Evolutionary conservation across 2,113 vertebrate species (phyloP).

Genomic region (Hippolais icterina): DNA sequence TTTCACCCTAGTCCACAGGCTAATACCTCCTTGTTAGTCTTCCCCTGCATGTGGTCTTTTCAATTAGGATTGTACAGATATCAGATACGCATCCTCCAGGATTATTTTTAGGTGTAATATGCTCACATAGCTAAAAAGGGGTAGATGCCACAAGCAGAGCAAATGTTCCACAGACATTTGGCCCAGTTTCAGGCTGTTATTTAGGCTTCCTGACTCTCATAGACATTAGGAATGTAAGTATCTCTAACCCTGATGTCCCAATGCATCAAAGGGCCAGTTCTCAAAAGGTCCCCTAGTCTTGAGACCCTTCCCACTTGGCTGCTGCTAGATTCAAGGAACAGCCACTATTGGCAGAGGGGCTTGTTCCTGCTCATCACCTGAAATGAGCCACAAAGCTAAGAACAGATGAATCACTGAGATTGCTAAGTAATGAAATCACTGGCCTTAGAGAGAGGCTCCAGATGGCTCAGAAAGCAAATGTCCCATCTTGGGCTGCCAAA

Average conservation of each 20-base stretch:
- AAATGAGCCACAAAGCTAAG: not conserved
- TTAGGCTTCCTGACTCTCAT: not conserved
- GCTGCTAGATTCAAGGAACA: not conserved
- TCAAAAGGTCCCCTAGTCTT: not conserved
- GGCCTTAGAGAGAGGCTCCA: not conserved
- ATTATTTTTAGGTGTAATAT: not conserved
- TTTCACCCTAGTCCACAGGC: not conserved
- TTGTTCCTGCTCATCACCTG: not conserved
- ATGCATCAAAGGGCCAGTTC: not conserved
- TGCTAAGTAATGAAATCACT: slow-evolving; percentile 28
- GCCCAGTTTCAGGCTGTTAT: not conserved
- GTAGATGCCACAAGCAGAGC: not conserved
- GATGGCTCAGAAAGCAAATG: slow-evolving; percentile 12
- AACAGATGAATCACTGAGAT: not conserved
- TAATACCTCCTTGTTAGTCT: not conserved
- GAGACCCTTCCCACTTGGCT: not conserved
- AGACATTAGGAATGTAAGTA: not conserved
- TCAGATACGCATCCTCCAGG: not conserved
- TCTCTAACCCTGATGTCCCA: not conserved
- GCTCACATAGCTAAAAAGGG: not conserved
- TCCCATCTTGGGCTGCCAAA: not conserved
- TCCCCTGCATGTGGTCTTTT: not conserved
- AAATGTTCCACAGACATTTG: not conserved
- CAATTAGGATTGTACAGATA: not conserved
- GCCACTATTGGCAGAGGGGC: not conserved